phyloP scores from a whole-genome alignment of 2,113 vertebrate genomes.

The Leptobrachium leishanense region DNA sequence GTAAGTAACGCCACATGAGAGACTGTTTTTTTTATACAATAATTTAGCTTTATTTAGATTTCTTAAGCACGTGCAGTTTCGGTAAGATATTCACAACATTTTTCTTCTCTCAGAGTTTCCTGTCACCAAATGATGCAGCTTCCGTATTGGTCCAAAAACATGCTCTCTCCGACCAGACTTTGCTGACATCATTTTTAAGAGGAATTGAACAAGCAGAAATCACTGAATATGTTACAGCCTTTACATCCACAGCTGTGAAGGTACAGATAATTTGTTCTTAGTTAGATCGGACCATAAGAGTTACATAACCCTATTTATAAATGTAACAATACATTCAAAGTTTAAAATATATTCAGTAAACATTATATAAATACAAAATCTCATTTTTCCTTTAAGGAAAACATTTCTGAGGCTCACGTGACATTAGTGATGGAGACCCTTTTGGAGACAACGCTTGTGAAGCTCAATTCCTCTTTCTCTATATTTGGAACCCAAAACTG shows the following conservation, averaged over 20 bases:
- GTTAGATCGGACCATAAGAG: too few species aligned
- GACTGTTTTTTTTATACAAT: too few species aligned
- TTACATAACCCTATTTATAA: too few species aligned
- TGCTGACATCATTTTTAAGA: neutral
- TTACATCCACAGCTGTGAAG: neutral
- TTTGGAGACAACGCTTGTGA: neutral
- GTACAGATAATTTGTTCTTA: neutral
- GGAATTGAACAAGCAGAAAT: neutral
- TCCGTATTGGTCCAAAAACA: constrained; percentile 9
- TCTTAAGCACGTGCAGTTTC: too few species aligned
- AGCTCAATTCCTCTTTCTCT: neutral
- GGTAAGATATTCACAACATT: too few species aligned
- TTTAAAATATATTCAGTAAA: too few species aligned
- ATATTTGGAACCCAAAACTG: neutral
- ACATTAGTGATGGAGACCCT: neutral
- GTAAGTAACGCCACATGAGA: neutral
- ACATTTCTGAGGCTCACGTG: neutral
- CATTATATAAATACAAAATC: too few species aligned
- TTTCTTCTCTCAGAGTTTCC: neutral
- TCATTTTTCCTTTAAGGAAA: too few species aligned
- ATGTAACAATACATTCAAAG: too few species aligned
- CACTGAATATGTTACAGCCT: neutral
- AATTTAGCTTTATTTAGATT: too few species aligned
- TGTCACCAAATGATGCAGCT: neutral
- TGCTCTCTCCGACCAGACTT: neutral